Evolutionary conservation across 2,888 invertebrate species (phyloP).

Genomic region (Lasius fuliginosus): DNA sequence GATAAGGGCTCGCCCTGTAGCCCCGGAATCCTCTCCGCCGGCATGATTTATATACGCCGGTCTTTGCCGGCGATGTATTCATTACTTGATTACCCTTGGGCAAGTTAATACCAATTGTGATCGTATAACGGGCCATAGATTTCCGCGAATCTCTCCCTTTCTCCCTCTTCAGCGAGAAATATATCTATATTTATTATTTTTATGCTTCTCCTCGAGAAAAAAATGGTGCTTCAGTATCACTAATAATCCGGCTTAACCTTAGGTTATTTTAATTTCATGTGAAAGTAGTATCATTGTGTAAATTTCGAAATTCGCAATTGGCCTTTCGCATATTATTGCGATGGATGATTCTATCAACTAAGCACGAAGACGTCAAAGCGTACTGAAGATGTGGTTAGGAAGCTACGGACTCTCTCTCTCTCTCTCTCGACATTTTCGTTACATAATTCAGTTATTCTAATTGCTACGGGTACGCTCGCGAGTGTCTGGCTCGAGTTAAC

Average conservation of each 20-base stretch:
- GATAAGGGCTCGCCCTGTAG: slow-evolving; percentile 82
- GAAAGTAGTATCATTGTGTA: neutral
- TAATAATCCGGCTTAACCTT: neutral
- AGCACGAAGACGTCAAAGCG: neutral
- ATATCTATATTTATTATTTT: neutral
- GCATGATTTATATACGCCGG: slow-evolving; percentile 83
- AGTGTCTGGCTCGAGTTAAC: slow-evolving; percentile 67
- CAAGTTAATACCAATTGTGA: slow-evolving; percentile 72
- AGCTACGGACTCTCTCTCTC: neutral
- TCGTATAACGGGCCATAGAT: slow-evolving; percentile 65
- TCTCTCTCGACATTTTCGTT: slow-evolving; percentile 47
- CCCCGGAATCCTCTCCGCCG: slow-evolving; percentile 76
- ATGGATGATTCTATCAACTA: neutral
- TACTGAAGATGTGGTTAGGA: neutral
- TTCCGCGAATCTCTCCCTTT: slow-evolving; percentile 58
- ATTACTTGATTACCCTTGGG: slow-evolving; percentile 82
- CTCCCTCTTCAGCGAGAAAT: slow-evolving; percentile 22
- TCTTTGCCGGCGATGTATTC: slow-evolving; percentile 82
- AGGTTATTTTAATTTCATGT: neutral
- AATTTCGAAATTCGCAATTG: neutral
- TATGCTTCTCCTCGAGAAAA: neutral
- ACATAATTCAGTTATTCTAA: slow-evolving; percentile 51
- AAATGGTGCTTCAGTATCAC: neutral
- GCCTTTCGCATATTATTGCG: neutral
- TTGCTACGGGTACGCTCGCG: slow-evolving; percentile 41